These are phyloP conservation scores for Leptinotarsa peninsularis DNA, from an alignment of 2,888 invertebrate genomes.

Conservation along the genomic window DNA sequence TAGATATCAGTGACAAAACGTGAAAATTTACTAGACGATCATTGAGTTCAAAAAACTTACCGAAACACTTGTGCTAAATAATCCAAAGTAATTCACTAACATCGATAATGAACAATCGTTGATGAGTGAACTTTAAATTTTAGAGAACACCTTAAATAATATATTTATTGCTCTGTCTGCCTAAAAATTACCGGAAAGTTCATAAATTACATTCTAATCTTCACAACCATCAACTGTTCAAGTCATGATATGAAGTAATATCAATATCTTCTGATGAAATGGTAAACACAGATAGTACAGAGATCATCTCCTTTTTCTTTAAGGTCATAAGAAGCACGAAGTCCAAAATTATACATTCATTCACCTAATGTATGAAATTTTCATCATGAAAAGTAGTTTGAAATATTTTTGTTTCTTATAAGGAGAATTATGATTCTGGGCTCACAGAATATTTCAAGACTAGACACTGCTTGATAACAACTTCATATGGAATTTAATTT, in stretches of 20 bases:
- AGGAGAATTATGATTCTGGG: background rate
- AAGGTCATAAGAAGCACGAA: background rate
- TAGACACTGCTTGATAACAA: too few species aligned
- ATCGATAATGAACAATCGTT: background rate
- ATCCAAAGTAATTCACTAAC: background rate
- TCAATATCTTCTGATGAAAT: slow-evolving; percentile 17
- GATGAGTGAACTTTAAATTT: background rate
- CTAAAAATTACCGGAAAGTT: background rate
- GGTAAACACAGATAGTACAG: slow-evolving; percentile 8
- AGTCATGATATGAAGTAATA: slow-evolving; percentile 10
- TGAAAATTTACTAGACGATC: too few species aligned
- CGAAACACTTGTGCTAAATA: background rate
- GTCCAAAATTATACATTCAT: background rate
- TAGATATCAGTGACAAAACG: too few species aligned
- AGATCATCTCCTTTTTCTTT: slow-evolving; percentile 5
- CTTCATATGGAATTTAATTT: too few species aligned
- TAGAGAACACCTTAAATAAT: background rate
- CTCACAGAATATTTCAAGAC: background rate
- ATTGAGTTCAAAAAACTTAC: too few species aligned
- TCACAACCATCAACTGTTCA: slow-evolving; percentile 3
- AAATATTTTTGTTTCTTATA: background rate
- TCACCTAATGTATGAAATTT: background rate
- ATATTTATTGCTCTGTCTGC: background rate
- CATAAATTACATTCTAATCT: slow-evolving; percentile 1
- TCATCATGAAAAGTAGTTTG: background rate